Percentiles rank a stretch among this genome's conserved stretches.
Conservation (phyloP, 1,140 invertebrate genomes). For the Mya arenaria region DNA sequence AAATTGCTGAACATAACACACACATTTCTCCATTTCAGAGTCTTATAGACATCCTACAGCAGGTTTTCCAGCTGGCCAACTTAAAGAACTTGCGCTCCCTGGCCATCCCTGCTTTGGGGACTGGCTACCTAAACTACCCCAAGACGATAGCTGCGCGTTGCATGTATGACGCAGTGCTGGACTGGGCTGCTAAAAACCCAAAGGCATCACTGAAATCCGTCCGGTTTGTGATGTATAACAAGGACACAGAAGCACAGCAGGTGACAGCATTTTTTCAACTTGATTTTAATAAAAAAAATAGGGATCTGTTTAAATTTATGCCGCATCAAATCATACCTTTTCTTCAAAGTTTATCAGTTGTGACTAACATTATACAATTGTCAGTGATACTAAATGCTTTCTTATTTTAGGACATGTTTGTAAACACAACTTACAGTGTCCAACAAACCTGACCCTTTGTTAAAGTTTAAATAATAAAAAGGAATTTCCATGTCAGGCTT, state of each 20-base stretch:
- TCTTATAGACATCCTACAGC: slow-evolving; percentile 27
- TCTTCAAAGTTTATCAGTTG: no score
- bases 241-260: slow-evolving; percentile 46
- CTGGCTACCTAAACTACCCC: slow-evolving; percentile 52
- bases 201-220: slow-evolving; percentile 31
- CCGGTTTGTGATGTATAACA: slow-evolving; percentile 47
- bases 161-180: slow-evolving; percentile 49
- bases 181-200: slow-evolving; percentile 46
- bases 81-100: slow-evolving; percentile 29
- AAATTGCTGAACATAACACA: background rate
- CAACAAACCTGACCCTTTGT: no score
- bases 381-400: no score
- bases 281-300: no score
- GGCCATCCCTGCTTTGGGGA: slow-evolving; percentile 48
- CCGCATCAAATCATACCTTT: no score
- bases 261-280: no score
- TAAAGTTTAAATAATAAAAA: no score
- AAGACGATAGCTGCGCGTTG: slow-evolving; percentile 33
- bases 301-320: no score
- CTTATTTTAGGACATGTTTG: no score
- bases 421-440: no score
- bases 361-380: no score
- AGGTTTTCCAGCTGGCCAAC: slow-evolving; percentile 40
- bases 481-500: slow-evolving; percentile 28
- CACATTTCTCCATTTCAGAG: slow-evolving; percentile 3